phyloP scores from a whole-genome alignment of 2,888 invertebrate genomes.

The Cheilosia pagana region DNA sequence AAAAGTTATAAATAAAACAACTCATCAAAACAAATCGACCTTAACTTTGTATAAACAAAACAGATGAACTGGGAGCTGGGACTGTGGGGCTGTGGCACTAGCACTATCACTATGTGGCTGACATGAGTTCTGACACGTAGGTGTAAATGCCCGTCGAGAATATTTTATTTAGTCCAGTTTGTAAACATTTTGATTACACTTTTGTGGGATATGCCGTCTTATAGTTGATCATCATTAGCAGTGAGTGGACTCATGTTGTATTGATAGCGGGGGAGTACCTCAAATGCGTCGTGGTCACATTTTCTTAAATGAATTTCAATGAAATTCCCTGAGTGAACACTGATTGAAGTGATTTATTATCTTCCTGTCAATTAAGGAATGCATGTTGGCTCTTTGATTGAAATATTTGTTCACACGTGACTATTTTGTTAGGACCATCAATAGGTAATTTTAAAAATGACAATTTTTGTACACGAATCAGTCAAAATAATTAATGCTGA shows the following conservation, averaged over 20 bases:
- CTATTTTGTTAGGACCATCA: background rate
- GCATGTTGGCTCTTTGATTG: background rate
- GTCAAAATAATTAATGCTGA: background rate
- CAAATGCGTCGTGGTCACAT: background rate
- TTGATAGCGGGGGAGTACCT: no score
- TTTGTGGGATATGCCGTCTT: constrained; percentile 8
- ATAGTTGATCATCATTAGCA: background rate
- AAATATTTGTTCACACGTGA: constrained; percentile 8
- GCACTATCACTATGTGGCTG: constrained; percentile 8
- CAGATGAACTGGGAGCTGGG: constrained; percentile 19
- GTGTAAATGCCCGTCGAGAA: constrained; percentile 33
- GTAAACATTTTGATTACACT: constrained; percentile 52
- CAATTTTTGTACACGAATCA: background rate
- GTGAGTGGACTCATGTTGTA: background rate
- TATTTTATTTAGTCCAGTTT: constrained; percentile 16
- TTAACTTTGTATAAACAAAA: constrained; percentile 44
- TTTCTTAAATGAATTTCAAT: constrained; percentile 1
- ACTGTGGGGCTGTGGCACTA: constrained; percentile 8
- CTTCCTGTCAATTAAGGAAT: background rate
- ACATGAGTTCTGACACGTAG: constrained; percentile 72
- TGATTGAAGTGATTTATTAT: constrained; percentile 8
- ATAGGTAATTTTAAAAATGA: background rate
- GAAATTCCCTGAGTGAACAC: background rate
- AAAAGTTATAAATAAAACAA: constrained; percentile 27
- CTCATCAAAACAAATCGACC: constrained; percentile 42